Conservation (phyloP, 2,113 vertebrate species). For the Talpa occidentalis region DNA sequence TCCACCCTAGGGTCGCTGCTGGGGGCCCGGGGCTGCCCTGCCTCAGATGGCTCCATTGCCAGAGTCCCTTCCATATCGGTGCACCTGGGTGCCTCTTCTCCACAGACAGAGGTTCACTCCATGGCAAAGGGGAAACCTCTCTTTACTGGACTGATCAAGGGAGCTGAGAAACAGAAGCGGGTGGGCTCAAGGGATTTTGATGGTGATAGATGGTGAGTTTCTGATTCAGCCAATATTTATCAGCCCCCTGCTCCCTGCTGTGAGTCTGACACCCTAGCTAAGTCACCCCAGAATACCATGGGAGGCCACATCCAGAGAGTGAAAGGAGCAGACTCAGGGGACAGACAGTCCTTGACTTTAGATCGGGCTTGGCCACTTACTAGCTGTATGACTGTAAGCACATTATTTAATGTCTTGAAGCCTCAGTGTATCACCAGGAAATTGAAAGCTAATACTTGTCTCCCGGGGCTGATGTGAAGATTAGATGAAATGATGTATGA, state of each 20-base stretch:
- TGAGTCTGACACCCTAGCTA: neutral
- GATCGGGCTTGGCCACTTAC: neutral
- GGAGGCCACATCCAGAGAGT: neutral
- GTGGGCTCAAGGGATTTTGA: neutral
- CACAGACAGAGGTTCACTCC: neutral
- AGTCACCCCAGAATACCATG: neutral
- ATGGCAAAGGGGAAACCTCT: neutral
- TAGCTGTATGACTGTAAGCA: neutral
- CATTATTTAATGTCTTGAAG: neutral
- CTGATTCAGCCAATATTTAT: neutral
- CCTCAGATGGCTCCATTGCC: neutral
- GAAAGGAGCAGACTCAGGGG: neutral
- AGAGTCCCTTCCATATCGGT: neutral
- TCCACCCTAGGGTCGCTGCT: neutral
- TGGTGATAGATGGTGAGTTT: neutral
- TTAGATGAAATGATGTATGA: neutral
- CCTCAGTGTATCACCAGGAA: neutral
- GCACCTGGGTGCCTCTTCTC: neutral
- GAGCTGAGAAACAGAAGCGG: neutral
- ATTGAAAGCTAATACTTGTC: constrained; percentile 10
- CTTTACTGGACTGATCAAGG: neutral
- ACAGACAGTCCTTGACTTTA: neutral
- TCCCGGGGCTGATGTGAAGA: neutral
- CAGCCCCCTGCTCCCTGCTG: neutral
- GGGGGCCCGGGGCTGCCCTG: neutral